Evolutionary conservation across 2,797 vertebrate genomes (phyloP).

Genomic region (Euphonia xanthogaster): DNA sequence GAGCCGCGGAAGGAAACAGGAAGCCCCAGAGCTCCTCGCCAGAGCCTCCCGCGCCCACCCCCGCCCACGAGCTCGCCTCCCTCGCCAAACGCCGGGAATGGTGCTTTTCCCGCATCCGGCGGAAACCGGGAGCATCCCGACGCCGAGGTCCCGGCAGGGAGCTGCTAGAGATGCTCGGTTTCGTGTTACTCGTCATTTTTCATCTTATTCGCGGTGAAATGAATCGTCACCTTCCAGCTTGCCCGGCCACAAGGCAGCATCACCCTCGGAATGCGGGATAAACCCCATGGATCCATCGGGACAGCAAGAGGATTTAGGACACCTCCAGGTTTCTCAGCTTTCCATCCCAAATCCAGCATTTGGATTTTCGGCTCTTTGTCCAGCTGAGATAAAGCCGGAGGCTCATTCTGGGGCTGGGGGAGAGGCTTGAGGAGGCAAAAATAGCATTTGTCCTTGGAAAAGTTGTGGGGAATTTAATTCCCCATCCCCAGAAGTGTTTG

Average conservation of each 20-base stretch:
- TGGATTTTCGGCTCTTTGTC: not conserved
- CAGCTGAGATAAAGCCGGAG: accelerated
- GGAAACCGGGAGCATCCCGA: not conserved
- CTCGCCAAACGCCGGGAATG: not conserved
- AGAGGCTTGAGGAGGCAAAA: not conserved
- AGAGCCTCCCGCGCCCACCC: not conserved
- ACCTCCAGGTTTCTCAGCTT: not conserved
- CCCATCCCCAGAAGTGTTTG: not conserved
- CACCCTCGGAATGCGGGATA: not conserved
- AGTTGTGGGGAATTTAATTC: not conserved
- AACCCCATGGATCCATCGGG: not conserved
- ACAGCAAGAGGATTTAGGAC: accelerated
- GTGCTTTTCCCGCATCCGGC: not conserved
- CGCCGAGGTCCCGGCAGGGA: accelerated
- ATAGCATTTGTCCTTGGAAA: not conserved
- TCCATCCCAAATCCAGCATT: not conserved
- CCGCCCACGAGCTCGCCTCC: not conserved
- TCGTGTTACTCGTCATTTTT: accelerated
- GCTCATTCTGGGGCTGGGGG: accelerated
- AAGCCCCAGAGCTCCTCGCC: slow-evolving; percentile 67
- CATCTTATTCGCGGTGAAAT: accelerated
- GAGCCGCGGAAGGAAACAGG: slow-evolving; percentile 82
- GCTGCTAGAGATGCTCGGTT: accelerated
- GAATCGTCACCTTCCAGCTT: not conserved
- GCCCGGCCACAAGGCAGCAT: not conserved